These are phyloP conservation scores for Spodoptera littoralis DNA, from an alignment of 2,888 invertebrate genomes.

Conservation along the genomic window DNA sequence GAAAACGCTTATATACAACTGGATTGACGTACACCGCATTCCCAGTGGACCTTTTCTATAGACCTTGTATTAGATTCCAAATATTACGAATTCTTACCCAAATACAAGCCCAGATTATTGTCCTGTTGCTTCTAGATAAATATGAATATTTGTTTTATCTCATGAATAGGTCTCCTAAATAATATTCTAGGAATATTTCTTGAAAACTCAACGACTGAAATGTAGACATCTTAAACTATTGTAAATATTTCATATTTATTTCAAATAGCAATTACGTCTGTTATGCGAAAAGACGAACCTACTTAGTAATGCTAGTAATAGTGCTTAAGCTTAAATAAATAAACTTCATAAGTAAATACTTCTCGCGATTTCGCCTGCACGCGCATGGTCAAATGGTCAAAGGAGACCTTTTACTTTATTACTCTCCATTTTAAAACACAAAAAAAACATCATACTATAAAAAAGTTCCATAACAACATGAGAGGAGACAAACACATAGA, in stretches of 20 bases:
- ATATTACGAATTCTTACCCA: constrained; percentile 31
- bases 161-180: constrained; percentile 3
- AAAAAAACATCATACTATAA: too few species aligned
- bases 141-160: constrained; percentile 15
- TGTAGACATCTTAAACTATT: not conserved
- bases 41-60: constrained; percentile 26
- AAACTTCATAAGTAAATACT: too few species aligned
- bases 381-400: too few species aligned
- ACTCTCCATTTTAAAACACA: too few species aligned
- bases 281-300: too few species aligned
- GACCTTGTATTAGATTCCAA: constrained; percentile 36
- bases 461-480: too few species aligned
- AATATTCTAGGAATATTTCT: constrained; percentile 11
- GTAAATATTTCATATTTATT: not conserved
- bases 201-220: constrained; percentile 9
- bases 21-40: constrained; percentile 23
- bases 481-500: too few species aligned
- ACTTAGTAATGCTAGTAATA: too few species aligned
- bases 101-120: constrained; percentile 26
- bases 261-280: too few species aligned
- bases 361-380: too few species aligned
- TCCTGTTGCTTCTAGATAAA: constrained; percentile 14
- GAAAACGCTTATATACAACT: constrained; percentile 8
- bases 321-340: too few species aligned
- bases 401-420: too few species aligned